Percentiles rank a stretch among this genome's conserved stretches.
Evolutionary conservation across 2,113 vertebrate genomes (phyloP).

Genomic region (Pollachius pollachius): DNA sequence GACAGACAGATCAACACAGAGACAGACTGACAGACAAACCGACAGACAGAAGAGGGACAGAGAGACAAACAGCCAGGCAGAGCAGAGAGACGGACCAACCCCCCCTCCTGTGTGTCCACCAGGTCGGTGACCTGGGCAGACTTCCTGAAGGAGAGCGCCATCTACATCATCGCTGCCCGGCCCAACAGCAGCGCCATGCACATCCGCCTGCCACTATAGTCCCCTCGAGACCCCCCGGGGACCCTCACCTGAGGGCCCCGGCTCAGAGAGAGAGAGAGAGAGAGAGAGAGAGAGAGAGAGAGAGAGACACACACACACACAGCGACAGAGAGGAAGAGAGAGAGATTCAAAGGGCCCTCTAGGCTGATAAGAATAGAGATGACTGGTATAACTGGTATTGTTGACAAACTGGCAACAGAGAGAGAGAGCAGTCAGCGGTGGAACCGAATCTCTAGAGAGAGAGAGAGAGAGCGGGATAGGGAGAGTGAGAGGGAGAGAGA

Average conservation of each 20-base stretch:
- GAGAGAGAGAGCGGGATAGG: neutral
- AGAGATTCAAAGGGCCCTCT: neutral
- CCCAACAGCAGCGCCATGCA: constrained; percentile 91
- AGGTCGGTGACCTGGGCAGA: constrained; percentile 83
- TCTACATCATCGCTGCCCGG: constrained; percentile 87
- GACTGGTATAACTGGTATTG: no score
- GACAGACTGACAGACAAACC: no score
- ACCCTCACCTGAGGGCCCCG: constrained; percentile 4
- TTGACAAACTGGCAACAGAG: neutral
- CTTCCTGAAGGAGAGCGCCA: constrained; percentile 84
- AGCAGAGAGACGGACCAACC: neutral
- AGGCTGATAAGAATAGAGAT: no score
- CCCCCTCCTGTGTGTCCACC: constrained; percentile 28
- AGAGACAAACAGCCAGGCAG: neutral
- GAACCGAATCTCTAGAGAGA: neutral
- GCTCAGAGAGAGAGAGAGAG: constrained; percentile 25
- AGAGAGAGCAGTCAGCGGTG: neutral
- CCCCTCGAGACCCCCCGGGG: neutral
- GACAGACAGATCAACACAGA: no score
- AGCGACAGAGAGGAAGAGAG: neutral
- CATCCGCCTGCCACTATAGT: constrained; percentile 84
- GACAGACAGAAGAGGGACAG: no score
- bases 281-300: neutral
- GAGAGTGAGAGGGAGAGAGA: neutral
- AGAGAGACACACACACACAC: neutral